phyloP scores from a whole-genome alignment of 2,113 vertebrate genomes.

The Ictalurus furcatus region DNA sequence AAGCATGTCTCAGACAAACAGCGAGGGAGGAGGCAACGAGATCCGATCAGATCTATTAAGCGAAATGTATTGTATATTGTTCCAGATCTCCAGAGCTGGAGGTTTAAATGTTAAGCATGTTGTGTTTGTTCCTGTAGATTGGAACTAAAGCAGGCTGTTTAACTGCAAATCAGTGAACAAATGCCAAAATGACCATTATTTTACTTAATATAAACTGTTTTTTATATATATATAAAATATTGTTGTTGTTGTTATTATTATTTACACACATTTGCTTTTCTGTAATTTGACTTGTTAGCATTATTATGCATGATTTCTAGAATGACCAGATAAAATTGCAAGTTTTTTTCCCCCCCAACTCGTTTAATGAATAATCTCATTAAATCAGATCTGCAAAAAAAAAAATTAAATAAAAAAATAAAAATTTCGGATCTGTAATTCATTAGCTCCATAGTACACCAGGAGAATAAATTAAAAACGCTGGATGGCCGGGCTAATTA shows the following conservation, averaged over 20 bases:
- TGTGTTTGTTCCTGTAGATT: no score
- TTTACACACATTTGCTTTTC: background rate
- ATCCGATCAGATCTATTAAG: background rate
- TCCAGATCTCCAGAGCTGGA: background rate
- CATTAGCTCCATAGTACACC: background rate
- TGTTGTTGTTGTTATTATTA: background rate
- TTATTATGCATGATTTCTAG: background rate
- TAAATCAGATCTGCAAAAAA: constrained; percentile 1
- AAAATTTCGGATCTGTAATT: constrained; percentile 2
- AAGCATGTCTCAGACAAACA: background rate
- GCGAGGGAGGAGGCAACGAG: background rate
- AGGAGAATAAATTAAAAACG: background rate
- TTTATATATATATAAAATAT: no score
- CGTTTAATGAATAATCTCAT: constrained; percentile 26
- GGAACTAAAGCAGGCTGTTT: no score
- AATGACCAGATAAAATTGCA: background rate
- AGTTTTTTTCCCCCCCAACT: background rate
- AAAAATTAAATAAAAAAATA: background rate
- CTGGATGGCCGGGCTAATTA: background rate
- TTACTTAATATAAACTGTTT: no score
- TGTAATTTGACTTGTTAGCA: background rate
- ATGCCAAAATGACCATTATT: background rate
- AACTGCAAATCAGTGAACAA: background rate
- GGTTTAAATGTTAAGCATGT: background rate
- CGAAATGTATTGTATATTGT: no score